Evolutionary conservation across 2,888 invertebrate genomes (phyloP), one percentile per base, ranked within the genome.

Genomic region (Nipponacmea schrenckii): DNA sequence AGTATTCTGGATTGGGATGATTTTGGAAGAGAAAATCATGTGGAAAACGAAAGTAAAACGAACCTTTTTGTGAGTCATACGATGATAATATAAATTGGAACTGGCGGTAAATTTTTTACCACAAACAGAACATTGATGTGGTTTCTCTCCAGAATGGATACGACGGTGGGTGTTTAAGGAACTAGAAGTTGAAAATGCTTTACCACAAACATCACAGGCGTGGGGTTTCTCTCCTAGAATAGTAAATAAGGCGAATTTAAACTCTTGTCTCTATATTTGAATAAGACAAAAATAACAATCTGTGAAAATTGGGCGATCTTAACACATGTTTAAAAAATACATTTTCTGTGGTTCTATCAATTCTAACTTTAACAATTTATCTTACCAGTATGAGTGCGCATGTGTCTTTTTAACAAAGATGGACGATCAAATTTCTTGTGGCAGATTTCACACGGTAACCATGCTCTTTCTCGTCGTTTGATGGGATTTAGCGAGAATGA

Each of bases 1-100:
- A 31, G n/a, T 31, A 31, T 31, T 31, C 7, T 31, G 7, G 4
- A 10, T 39, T 7, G 39, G 10, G 10, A 39, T 39, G 10, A 39
- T 2, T 39, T 5, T 1, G 8, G 10, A 39, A 39, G 8, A 39
- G 10, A 10, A 39, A 10, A 39, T 8, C 4, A n/a, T n/a, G n/a
- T n/a, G n/a, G n/a, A n/a, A n/a, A n/a, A n/a, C n/a, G n/a, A n/a
- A n/a, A n/a, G n/a, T n/a, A 39, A 39, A 39, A 31, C 69, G 62
- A 78, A 96, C 97, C 94, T 97, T 97, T 90, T 96, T 96, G 89
- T 97, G 97, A 80, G 97, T 97, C 97, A 97, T 97, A 83, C 96
- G 93, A 91, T 98, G 97, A 90, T 97, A 98, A 90, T 97, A 97
- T 75, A 98, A 92, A 90, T 98, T 98, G 71, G 96, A 96, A 84